Conservation (phyloP, 2,888 invertebrate species). For the Sycophila texana region DNA sequence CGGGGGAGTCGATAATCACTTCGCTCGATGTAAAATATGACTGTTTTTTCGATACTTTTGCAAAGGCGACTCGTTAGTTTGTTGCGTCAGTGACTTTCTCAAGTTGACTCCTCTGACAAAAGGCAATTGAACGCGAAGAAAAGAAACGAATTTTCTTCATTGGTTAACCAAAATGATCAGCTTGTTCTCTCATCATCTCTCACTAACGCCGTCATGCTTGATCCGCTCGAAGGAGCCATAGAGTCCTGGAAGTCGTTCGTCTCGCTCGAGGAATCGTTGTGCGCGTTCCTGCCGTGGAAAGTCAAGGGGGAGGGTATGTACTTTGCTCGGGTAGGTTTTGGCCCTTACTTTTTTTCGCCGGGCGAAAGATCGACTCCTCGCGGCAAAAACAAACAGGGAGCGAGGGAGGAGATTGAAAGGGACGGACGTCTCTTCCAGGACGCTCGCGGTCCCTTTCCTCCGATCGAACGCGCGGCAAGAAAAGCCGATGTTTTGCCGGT, state of each 20-base stretch:
- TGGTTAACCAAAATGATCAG: slow-evolving; percentile 24
- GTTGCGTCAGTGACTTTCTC: neutral
- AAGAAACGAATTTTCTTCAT: slow-evolving; percentile 10
- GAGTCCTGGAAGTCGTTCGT: slow-evolving; percentile 48
- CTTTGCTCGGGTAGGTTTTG: neutral
- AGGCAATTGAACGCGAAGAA: neutral
- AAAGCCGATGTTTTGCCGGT: slow-evolving; percentile 18
- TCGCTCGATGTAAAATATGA: too few relatives aligned
- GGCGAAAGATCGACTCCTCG: neutral
- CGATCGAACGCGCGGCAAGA: neutral
- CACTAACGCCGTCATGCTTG: slow-evolving; percentile 29
- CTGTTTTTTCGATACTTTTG: too few relatives aligned
- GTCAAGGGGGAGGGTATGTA: slow-evolving; percentile 3
- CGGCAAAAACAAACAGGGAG: slow-evolving; percentile 41
- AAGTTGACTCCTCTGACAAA: slow-evolving; percentile 2
- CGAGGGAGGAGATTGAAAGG: slow-evolving; percentile 33
- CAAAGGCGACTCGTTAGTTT: too few relatives aligned
- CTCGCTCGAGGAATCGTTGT: slow-evolving; percentile 31
- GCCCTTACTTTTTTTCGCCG: neutral
- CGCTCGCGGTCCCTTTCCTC: neutral
- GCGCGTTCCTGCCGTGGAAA: slow-evolving; percentile 36
- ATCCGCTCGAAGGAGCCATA: slow-evolving; percentile 21
- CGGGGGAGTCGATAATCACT: too few relatives aligned
- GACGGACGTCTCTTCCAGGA: slow-evolving; percentile 42
- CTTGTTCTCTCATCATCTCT: slow-evolving; percentile 30